Conservation (phyloP, 1,140 invertebrate species). For the Cataglyphis hispanica region DNA sequence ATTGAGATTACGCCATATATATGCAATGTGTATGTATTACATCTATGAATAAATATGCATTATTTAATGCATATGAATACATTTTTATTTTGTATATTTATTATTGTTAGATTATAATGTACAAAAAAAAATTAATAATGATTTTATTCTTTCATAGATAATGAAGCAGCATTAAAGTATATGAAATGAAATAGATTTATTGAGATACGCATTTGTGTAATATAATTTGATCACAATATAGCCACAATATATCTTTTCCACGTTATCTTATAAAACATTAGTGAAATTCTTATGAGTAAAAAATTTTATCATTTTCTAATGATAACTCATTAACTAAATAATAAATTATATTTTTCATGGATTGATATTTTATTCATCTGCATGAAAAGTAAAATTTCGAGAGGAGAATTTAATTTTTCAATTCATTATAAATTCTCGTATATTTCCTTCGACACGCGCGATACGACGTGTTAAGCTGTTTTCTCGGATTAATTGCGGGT, state of each 20-base stretch:
- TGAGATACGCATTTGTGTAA: not conserved
- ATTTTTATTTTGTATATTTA: not conserved
- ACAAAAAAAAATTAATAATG: not conserved
- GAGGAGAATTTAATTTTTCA: not conserved
- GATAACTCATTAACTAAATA: not conserved
- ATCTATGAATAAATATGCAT: not conserved
- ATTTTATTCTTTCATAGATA: not conserved
- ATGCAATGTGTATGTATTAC: not conserved
- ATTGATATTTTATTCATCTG: not conserved
- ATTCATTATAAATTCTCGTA: not conserved
- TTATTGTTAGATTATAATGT: not conserved
- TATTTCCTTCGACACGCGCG: not conserved
- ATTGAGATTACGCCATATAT: constrained; percentile 1
- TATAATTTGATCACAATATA: not conserved
- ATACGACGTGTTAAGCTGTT: constrained; percentile 5
- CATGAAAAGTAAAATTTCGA: not conserved
- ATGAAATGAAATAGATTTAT: constrained; percentile 18
- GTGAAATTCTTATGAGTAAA: not conserved
- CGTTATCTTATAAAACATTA: not conserved
- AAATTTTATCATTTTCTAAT: constrained; percentile 1
- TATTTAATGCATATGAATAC: not conserved
- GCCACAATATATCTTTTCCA: not conserved
- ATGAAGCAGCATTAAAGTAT: not conserved
- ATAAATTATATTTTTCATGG: not conserved
- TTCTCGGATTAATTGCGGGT: not conserved